Evolutionary conservation across 2,888 invertebrate species (phyloP), one percentile per base, ranked within the genome.

Genomic region (Chrysomela aeneicollis): DNA sequence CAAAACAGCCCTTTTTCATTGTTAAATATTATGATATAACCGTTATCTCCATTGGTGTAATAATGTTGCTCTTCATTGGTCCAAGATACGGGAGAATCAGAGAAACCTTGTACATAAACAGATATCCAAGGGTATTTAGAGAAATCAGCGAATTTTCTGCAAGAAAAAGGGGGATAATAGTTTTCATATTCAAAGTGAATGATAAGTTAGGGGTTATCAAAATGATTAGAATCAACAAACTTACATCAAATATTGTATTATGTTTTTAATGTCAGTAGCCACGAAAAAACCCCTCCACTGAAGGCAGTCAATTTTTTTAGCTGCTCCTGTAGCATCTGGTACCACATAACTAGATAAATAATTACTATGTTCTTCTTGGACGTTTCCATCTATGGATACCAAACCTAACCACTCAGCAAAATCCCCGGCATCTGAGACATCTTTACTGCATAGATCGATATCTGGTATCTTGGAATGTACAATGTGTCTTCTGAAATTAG

Each of bases 391-490:
- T 26, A 86, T 73, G 53, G 84, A 80, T 64, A 85, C 77, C 76
- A 85, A 81, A 54, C 87, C 87, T 59, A 88, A 78, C 87, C 87
- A 88, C 77, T 88, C 87, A 3, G 85, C 79, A 63, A 87, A 80
- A 60, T 84, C 80, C 15, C 79, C 66, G 1, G 73, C 71, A 17
- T 79, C 72, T 19, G 76, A 74, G 22, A 75, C 68, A 50, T 78
- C 69, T 35, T 71, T 63, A 19, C 74, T 65, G 30, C 76, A 70
- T 53, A 75, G 67, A 52, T 74, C 67, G 17, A 66, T 30, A 2
- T 70, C 49, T 0, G 88, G 87, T 51, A 86, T 78, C 58, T 77
- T 76, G 26, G 82, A 79, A 71, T 82, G 80, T 17, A 81, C 75
- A 3, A 74, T 76, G 50, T 78, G 80, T 15, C 78, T 75, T 32